phyloP scores from a whole-genome alignment of 37 sponge, comb jelly and placozoan species.

The Cladorhizidae sp. region DNA sequence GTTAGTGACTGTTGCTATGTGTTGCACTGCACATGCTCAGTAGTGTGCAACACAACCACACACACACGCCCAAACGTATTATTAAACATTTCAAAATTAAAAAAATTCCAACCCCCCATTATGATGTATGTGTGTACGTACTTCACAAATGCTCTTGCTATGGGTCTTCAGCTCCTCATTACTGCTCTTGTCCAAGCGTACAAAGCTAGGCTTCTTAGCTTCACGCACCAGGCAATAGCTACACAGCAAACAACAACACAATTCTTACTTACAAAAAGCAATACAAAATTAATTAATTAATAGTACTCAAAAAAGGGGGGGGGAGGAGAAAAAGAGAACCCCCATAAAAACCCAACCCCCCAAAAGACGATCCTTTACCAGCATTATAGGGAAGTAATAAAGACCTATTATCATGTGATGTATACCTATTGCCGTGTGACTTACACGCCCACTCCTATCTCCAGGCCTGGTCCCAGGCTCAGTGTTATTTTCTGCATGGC shows the following conservation, averaged over 20 bases:
- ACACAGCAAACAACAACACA: not conserved
- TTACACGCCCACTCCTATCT: conserved; percentile 89
- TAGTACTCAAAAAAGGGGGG: not conserved
- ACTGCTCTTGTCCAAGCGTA: conserved; percentile 73
- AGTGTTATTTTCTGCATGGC: conserved; percentile 79
- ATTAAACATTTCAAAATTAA: not conserved
- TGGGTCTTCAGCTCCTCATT: conserved; percentile 90
- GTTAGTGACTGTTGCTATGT: no score
- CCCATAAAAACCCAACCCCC: no score
- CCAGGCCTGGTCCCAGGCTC: conserved; percentile 68
- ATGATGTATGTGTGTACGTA: conserved; percentile 14
- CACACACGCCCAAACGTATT: not conserved
- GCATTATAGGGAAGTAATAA: no score
- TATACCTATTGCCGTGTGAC: not conserved
- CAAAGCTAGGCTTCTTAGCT: conserved; percentile 84
- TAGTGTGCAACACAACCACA: no score
- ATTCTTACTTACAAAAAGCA: not conserved
- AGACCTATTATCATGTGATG: not conserved
- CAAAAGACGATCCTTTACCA: no score
- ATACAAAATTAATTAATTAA: not conserved
- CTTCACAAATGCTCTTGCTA: conserved; percentile 88
- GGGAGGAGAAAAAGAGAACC: not conserved
- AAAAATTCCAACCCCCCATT: not conserved
- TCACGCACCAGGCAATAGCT: conserved; percentile 84
- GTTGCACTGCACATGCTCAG: no score